Conservation (phyloP, 2,797 vertebrate species). For the Hozukius guyotensis region DNA sequence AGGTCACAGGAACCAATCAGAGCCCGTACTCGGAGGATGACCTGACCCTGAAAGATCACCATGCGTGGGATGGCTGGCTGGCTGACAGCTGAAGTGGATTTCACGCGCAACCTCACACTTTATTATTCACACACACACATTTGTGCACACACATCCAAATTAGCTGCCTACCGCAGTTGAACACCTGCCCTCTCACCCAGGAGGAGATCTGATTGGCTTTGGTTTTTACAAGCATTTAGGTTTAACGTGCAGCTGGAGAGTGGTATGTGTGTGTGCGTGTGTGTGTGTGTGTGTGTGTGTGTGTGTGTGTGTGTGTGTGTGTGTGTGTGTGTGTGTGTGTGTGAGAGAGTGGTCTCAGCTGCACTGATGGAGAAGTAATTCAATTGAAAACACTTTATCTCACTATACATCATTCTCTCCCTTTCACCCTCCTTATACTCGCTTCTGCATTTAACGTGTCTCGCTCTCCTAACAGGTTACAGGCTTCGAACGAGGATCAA, state of each 20-base stretch:
- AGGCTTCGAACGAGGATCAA: conserved; percentile 15
- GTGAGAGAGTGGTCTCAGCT: conserved; percentile 52
- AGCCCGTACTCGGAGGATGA: conserved; percentile 14
- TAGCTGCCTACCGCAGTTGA: conserved; percentile 39
- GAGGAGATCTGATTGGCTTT: conserved; percentile 64
- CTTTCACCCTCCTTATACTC: conserved; percentile 7
- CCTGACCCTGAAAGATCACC: conserved; percentile 35
- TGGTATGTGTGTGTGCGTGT: not conserved
- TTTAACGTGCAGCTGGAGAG: conserved; percentile 52
- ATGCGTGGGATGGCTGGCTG: conserved; percentile 24
- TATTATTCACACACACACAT: conserved; percentile 2
- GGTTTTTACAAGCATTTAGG: conserved; percentile 62
- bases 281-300: not conserved
- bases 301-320: not conserved
- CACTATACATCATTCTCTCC: conserved; percentile 23
- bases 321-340: not conserved
- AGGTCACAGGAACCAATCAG: conserved; percentile 48
- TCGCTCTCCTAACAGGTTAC: not conserved
- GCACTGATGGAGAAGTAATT: conserved; percentile 57
- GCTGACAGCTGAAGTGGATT: conserved; percentile 40
- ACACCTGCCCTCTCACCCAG: conserved; percentile 60
- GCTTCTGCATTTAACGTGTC: conserved; percentile 5
- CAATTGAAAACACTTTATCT: conserved; percentile 50
- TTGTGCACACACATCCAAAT: conserved; percentile 43
- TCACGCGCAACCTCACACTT: conserved; percentile 1